Base-by-base conservation (phyloP, 2,113 vertebrate species). In the Pangasianodon gigas region DNA sequence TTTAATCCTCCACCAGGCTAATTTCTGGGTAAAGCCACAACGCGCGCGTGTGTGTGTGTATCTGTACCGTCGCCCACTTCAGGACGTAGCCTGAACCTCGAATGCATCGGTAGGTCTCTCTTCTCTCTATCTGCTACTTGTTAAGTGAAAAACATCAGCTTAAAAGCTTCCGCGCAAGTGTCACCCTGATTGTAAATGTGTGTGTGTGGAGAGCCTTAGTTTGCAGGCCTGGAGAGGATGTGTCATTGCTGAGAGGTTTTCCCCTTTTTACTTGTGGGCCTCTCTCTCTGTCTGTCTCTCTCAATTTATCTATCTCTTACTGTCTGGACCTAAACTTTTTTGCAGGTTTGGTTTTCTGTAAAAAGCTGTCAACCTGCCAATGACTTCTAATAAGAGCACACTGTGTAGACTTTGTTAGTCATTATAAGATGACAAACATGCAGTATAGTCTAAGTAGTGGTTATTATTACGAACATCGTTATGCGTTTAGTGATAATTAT, bases 21-120 rank as follows among this genome's bases (percentile, higher is more conserved):
- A 94, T 92, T 94, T 92, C 89, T 92, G 91, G 93, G 92, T 91
- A 77, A 91, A 90, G 91, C 91, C 88, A 94, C 93, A 92, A 93
- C 91, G 87, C 24, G 1, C 91, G 89, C 84, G 75, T 87, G 37
- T 21, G 94, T 96, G 92, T 94, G 2, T 91, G 88, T 88, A 77
- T 82, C 79, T 92, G 58, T 58, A 56, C 51, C 14, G 58, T 90
- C 81, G 26, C 84, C 62, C 48, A 88, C 65, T 89, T 86, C 29
- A 90, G 88, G 82, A 91, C 87, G 71, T 88, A 89, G n/a, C 80
- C 88, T 87, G 16, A 79, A 86, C 77, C 81, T 91, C 90, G 89
- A 88, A 87, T 83, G 92, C 80, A 65, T 86, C 75, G 88, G 91
- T 91, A 71, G n/a, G 52, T 91, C 86, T 92, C 51, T 87, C 16